Conservation (phyloP, 2,797 vertebrate genomes). For the Xerus rutilus region DNA sequence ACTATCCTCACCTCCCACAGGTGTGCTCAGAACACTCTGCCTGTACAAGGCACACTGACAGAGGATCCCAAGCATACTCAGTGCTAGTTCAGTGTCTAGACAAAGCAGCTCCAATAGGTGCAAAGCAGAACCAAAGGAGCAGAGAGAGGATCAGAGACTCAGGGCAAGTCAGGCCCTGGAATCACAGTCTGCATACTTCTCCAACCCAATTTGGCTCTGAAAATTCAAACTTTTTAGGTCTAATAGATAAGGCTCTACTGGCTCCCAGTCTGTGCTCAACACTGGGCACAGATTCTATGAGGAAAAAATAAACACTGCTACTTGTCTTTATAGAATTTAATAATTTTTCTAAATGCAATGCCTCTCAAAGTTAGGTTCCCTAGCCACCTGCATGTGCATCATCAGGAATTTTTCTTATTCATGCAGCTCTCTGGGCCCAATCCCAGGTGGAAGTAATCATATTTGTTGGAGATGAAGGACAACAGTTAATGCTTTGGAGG, state of each 20-base stretch:
- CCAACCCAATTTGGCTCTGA: neutral
- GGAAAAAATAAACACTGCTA: neutral
- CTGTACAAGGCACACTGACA: neutral
- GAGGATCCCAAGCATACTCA: neutral
- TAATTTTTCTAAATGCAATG: neutral
- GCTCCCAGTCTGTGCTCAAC: neutral
- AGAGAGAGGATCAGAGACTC: neutral
- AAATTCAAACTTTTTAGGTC: neutral
- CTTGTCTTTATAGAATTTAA: neutral
- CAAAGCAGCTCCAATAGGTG: neutral
- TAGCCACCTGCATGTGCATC: neutral
- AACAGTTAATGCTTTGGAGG: too few species aligned
- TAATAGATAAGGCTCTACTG: neutral
- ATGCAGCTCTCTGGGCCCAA: neutral
- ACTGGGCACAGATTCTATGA: neutral
- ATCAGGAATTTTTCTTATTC: neutral
- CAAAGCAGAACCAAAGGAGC: neutral
- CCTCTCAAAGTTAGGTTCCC: conserved; percentile 5
- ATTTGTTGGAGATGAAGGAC: neutral
- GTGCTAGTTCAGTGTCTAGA: neutral
- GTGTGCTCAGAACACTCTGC: conserved; percentile 11
- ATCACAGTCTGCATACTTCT: neutral
- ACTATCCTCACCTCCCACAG: neutral
- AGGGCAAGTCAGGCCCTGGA: neutral
- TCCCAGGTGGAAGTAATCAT: neutral